phyloP scores from a whole-genome alignment of 1,140 invertebrate genomes.

The Microplitis demolitor region DNA sequence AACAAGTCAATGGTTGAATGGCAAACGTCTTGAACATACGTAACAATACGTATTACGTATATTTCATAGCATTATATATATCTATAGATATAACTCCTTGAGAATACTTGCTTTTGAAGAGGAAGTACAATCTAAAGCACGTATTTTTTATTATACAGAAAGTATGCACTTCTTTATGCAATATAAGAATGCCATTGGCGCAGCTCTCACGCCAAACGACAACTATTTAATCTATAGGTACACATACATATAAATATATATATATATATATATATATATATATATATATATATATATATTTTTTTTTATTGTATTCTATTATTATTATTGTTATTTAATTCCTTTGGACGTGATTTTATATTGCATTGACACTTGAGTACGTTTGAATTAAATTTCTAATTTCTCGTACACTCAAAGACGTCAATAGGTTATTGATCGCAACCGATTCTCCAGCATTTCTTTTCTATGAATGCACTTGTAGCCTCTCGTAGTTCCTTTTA shows the following conservation, averaged over 20 bases:
- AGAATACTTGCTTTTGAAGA: not conserved
- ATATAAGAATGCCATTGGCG: too few relatives aligned
- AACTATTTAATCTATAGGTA: not conserved
- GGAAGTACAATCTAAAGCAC: not conserved
- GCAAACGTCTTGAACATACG: slow-evolving; percentile 18
- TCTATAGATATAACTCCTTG: not conserved
- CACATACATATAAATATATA: not conserved
- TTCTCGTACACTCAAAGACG: not conserved
- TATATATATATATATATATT: not conserved
- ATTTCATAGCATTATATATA: not conserved
- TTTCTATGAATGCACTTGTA: not conserved
- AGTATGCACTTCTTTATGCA: not conserved
- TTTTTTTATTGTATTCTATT: not conserved
- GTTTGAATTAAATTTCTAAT: not conserved
- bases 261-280: not conserved
- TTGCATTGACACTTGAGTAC: not conserved
- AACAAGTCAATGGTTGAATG: slow-evolving; percentile 25
- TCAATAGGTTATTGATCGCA: not conserved
- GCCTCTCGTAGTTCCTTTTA: too few relatives aligned
- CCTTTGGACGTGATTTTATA: not conserved
- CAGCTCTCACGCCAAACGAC: too few relatives aligned
- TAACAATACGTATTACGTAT: slow-evolving; percentile 6
- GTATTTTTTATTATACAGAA: not conserved
- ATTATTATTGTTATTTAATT: not conserved
- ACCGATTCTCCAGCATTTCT: not conserved